Evolutionary conservation across 2,888 invertebrate genomes (phyloP).

Genomic region (Baronia brevicornis): DNA sequence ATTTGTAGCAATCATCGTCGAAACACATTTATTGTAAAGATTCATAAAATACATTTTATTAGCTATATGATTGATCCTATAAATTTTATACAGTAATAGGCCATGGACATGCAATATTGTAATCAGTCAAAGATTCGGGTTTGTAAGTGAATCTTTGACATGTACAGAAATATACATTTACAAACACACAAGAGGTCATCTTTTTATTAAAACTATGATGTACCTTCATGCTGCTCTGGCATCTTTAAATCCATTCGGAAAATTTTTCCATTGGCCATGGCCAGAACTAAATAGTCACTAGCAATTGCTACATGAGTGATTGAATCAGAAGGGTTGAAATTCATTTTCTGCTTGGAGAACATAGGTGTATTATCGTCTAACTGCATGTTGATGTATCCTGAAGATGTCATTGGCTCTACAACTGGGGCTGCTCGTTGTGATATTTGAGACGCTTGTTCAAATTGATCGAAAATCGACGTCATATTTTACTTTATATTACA

Average conservation of each 20-base stretch:
- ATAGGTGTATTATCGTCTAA: constrained; percentile 87
- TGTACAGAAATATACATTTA: neutral
- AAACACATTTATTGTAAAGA: too few relatives aligned
- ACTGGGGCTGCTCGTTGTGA: constrained; percentile 49
- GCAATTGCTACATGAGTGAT: constrained; percentile 88
- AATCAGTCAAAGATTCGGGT: too few relatives aligned
- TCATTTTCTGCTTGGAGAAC: constrained; percentile 89
- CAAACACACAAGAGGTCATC: neutral
- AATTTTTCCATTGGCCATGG: constrained; percentile 87
- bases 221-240: constrained; percentile 87
- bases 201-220: constrained; percentile 27
- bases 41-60: too few relatives aligned
- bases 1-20: too few relatives aligned
- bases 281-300: constrained; percentile 88
- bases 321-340: constrained; percentile 84
- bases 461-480: constrained; percentile 91
- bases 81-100: too few relatives aligned
- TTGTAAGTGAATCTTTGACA: too few relatives aligned
- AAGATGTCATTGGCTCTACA: constrained; percentile 63
- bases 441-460: constrained; percentile 83
- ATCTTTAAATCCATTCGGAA: constrained; percentile 87
- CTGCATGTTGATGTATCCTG: constrained; percentile 71
- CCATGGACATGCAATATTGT: too few relatives aligned
- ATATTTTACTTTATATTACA: constrained; percentile 50
- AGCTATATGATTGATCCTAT: too few relatives aligned